A percentile compares a stretch with the other conserved stretches of the same genome.
Conservation (phyloP, 2,113 vertebrate species). For the Nyctibius bracteatus region DNA sequence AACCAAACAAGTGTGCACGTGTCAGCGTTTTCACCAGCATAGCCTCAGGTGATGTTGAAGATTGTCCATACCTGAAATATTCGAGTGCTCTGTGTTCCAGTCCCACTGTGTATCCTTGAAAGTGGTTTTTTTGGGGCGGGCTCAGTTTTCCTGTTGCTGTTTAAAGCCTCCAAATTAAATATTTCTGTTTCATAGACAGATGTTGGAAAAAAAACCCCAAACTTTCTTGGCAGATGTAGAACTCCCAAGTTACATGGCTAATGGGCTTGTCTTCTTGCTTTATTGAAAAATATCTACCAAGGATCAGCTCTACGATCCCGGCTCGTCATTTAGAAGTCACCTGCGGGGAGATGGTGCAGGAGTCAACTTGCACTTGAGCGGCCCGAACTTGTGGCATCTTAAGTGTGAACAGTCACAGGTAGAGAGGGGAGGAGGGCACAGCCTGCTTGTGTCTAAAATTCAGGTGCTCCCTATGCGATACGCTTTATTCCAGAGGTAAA, state of each 20-base stretch:
- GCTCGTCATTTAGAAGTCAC: accelerated
- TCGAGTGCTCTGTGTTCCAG: background rate
- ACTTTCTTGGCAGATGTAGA: background rate
- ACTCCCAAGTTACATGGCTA: accelerated
- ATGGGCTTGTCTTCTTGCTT: background rate
- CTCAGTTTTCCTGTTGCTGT: background rate
- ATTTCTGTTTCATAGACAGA: background rate
- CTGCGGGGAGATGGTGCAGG: background rate
- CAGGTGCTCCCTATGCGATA: accelerated
- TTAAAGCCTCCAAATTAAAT: background rate
- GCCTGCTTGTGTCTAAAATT: background rate
- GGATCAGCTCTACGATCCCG: background rate
- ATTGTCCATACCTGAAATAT: background rate
- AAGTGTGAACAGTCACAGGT: accelerated
- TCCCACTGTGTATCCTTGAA: background rate
- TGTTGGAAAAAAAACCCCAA: background rate
- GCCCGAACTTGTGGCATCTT: background rate
- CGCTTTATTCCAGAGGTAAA: background rate
- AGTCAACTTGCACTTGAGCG: background rate
- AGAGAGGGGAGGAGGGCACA: background rate
- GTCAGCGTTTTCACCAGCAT: background rate
- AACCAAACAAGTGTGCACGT: background rate
- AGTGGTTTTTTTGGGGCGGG: too few species aligned
- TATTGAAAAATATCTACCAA: background rate
- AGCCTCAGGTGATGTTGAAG: background rate